These are phyloP conservation scores for Cettia cetti DNA, from an alignment of 2,113 vertebrate genomes.

Conservation along the genomic window DNA sequence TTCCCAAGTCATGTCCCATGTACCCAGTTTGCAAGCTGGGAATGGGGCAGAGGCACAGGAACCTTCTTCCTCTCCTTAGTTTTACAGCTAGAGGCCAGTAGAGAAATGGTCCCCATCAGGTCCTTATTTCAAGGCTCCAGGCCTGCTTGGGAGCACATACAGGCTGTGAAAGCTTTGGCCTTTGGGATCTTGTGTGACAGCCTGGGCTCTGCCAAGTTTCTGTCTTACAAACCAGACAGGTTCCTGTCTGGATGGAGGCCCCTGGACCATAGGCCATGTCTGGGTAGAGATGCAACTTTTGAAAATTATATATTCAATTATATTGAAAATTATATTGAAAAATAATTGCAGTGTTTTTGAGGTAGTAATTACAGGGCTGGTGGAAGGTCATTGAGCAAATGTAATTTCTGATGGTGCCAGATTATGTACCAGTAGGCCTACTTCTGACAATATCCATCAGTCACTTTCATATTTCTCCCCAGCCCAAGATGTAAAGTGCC, in stretches of 20 bases:
- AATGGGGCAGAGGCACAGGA: fast-evolving
- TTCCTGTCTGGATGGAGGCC: neutral
- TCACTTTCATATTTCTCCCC: neutral
- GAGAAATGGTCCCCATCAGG: neutral
- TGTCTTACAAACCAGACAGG: neutral
- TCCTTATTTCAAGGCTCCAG: neutral
- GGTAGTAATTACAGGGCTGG: neutral
- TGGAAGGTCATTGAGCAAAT: neutral
- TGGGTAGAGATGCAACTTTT: neutral
- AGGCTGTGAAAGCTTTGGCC: neutral
- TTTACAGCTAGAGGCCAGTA: neutral
- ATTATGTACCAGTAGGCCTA: fast-evolving
- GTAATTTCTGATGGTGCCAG: neutral
- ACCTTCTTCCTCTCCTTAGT: neutral
- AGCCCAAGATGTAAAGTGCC: neutral
- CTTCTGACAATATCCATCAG: neutral
- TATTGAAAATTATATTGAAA: too few species aligned
- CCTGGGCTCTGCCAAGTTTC: neutral
- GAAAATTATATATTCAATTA: neutral
- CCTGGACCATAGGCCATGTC: fast-evolving
- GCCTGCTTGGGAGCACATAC: neutral
- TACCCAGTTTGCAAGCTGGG: neutral
- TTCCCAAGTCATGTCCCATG: fast-evolving
- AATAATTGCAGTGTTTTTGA: neutral
- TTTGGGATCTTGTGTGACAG: neutral